A percentile compares a stretch with the other conserved stretches of the same genome.
Conservation (phyloP, 1,140 invertebrate genomes). For the Stegodyphus dumicola region DNA sequence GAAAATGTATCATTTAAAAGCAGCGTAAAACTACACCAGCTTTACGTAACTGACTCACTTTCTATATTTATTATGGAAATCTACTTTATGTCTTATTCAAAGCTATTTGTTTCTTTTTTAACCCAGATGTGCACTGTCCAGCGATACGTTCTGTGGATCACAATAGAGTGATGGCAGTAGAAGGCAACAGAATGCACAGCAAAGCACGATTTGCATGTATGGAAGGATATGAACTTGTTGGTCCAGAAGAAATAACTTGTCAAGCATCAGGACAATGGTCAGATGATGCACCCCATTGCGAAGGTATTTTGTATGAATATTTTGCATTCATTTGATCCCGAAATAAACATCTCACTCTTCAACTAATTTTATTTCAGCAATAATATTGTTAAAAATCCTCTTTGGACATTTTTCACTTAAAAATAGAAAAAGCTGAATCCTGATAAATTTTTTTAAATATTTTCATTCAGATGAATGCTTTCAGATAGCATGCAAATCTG, state of each 20-base stretch:
- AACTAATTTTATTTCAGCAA: no score
- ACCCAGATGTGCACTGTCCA: conserved; percentile 62
- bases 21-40: no score
- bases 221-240: conserved; percentile 62
- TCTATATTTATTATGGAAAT: no score
- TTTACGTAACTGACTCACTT: no score
- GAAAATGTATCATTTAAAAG: no score
- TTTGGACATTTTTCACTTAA: no score
- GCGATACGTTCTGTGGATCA: conserved; percentile 62
- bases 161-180: conserved; percentile 63
- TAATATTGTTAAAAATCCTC: no score
- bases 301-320: conserved; percentile 54
- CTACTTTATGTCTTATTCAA: no score
- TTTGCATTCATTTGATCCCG: neutral
- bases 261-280: conserved; percentile 63
- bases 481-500: no score
- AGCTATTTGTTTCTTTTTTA: neutral
- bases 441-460: no score
- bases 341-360: neutral
- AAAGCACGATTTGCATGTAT: conserved; percentile 63
- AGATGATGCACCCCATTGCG: conserved; percentile 60
- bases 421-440: no score
- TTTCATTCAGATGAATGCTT: no score
- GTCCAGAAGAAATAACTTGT: conserved; percentile 62
- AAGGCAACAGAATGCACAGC: conserved; percentile 63